A percentile compares a stretch with the other conserved stretches of the same genome.
Conservation (phyloP, 2,888 invertebrate species). For the Eristalis pertinax region DNA sequence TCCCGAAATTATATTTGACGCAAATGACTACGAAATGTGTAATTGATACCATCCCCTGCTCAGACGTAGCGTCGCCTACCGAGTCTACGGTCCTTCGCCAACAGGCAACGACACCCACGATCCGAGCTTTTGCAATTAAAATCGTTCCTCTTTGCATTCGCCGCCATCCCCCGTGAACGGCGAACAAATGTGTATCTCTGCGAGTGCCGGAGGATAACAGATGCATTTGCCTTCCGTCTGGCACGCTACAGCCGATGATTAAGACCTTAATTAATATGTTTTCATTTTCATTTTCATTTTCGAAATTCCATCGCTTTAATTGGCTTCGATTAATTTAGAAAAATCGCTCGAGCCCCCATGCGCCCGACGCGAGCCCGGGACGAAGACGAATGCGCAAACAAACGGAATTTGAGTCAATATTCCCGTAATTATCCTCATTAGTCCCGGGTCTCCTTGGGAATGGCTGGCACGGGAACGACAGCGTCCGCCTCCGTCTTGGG, state of each 20-base stretch:
- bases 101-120: not conserved
- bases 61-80: not conserved
- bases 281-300: conserved; percentile 35
- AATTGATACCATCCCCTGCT: conserved; percentile 46
- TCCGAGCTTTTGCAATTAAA: conserved; percentile 25
- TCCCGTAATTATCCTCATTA: conserved; percentile 62
- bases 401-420: conserved; percentile 59
- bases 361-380: not conserved
- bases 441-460: conserved; percentile 38
- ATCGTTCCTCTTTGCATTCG: conserved; percentile 3
- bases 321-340: conserved; percentile 51
- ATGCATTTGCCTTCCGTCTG: not conserved
- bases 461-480: conserved; percentile 28
- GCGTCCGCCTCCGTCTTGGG: not conserved
- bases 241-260: conserved; percentile 1
- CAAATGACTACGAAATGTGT: conserved; percentile 64
- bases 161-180: not conserved
- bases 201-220: not conserved
- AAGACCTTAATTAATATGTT: conserved; percentile 27
- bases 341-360: not conserved
- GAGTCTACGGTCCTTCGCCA: too few relatives aligned
- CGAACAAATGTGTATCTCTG: conserved; percentile 1
- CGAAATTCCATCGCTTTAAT: conserved; percentile 52
- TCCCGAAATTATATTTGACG: conserved; percentile 57
- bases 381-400: conserved; percentile 36